Conservation (phyloP, 1,140 invertebrate genomes). For the Melipona quadrifasciata region DNA sequence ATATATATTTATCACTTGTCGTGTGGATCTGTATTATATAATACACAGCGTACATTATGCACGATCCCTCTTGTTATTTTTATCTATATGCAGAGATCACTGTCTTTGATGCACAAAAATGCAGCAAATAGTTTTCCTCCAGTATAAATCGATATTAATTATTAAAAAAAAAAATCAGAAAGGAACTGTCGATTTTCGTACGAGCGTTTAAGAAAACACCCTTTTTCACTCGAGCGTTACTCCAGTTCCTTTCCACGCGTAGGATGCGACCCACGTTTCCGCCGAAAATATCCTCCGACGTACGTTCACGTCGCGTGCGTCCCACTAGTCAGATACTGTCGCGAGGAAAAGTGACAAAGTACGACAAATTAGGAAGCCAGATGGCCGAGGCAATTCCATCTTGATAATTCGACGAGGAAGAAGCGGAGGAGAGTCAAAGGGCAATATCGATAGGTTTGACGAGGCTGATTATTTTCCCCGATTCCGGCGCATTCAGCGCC, state of each 20-base stretch:
- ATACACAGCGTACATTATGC: no score
- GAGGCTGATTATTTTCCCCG: slow-evolving; percentile 49
- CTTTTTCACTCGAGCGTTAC: no score
- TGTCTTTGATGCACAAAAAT: no score
- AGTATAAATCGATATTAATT: no score
- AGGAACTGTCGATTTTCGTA: no score
- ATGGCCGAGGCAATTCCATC: neutral
- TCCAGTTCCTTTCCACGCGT: neutral
- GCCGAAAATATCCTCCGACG: neutral
- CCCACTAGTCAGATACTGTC: neutral
- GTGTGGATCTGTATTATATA: no score
- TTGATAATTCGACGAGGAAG: neutral
- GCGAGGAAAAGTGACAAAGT: neutral
- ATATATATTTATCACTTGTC: no score
- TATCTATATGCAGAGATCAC: no score
- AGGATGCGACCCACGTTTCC: neutral
- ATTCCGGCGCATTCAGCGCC: slow-evolving; percentile 18
- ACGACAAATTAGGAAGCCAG: neutral
- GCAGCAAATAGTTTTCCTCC: no score
- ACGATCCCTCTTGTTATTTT: no score
- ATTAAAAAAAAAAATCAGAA: no score
- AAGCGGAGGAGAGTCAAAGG: neutral
- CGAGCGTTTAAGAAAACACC: no score
- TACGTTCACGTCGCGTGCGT: neutral
- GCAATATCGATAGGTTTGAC: slow-evolving; percentile 25